These are phyloP conservation scores for Lasiurus borealis DNA, from an alignment of 2,113 vertebrate species.

Conservation along the genomic window DNA sequence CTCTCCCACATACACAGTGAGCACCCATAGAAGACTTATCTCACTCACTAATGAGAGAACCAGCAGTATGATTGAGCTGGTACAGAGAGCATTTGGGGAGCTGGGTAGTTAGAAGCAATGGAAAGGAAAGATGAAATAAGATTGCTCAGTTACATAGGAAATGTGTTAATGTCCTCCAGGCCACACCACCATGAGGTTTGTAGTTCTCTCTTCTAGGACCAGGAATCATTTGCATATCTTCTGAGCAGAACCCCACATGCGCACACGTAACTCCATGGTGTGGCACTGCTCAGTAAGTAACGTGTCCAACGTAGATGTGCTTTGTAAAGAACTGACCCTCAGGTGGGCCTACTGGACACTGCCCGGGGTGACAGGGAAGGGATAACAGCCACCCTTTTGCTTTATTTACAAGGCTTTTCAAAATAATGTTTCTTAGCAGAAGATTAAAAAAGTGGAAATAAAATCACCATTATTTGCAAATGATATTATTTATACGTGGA, in stretches of 20 bases:
- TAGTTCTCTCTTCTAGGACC: background rate
- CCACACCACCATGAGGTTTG: fast-evolving
- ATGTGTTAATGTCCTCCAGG: fast-evolving
- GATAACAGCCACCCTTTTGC: fast-evolving
- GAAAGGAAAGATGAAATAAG: fast-evolving
- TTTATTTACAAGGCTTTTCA: background rate
- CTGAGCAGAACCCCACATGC: too few relatives aligned
- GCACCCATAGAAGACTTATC: too few relatives aligned
- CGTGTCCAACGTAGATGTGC: background rate
- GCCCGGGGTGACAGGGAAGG: background rate
- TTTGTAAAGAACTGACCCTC: background rate
- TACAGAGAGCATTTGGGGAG: background rate
- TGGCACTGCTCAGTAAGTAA: background rate
- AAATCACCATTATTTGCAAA: fast-evolving
- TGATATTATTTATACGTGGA: background rate
- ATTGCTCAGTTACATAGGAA: fast-evolving
- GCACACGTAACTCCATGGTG: fast-evolving
- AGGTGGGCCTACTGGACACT: background rate
- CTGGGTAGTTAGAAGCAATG: fast-evolving
- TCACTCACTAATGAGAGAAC: background rate
- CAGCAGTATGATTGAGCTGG: background rate
- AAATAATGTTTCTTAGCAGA: background rate
- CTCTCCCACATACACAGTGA: too few relatives aligned
- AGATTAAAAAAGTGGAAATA: background rate
- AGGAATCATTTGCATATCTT: background rate